Conservation (phyloP, 2,888 invertebrate species). For the Drosophila colorata region DNA sequence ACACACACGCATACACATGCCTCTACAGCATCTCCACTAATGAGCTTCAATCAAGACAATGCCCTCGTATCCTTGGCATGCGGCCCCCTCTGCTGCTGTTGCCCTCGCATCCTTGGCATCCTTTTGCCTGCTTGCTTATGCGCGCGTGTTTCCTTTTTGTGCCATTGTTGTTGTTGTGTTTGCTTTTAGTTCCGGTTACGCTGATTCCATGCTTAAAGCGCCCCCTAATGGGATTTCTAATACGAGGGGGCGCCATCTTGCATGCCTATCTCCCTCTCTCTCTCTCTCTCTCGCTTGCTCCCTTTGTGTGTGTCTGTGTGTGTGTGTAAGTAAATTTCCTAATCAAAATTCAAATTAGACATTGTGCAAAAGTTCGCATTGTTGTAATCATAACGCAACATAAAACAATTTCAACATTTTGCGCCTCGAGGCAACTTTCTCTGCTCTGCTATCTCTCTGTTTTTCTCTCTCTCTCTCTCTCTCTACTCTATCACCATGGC, state of each 20-base stretch:
- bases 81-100: not conserved
- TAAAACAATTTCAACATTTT: conserved; percentile 80
- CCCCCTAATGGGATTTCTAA: conserved; percentile 77
- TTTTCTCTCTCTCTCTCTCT: not conserved
- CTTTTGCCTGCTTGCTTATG: conserved; percentile 73
- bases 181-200: conserved; percentile 80
- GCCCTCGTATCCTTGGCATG: conserved; percentile 55
- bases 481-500: conserved; percentile 14
- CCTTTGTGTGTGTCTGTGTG: conserved; percentile 28
- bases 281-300: conserved; percentile 15
- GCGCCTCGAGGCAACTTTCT: conserved; percentile 58
- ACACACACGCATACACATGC: conserved; percentile 25
- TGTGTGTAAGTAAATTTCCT: conserved; percentile 83
- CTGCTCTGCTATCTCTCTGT: not conserved
- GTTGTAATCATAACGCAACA: conserved; percentile 78
- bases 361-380: conserved; percentile 76
- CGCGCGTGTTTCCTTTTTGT: conserved; percentile 70
- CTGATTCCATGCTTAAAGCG: conserved; percentile 77
- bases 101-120: conserved; percentile 40
- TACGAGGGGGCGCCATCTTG: conserved; percentile 68
- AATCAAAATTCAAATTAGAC: conserved; percentile 85
- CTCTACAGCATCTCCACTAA: conserved; percentile 53
- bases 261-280: conserved; percentile 14
- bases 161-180: conserved; percentile 33
- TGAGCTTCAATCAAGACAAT: conserved; percentile 79